Base-by-base conservation (phyloP, 1,140 invertebrate species). In the Philopotamus ludificatus region DNA sequence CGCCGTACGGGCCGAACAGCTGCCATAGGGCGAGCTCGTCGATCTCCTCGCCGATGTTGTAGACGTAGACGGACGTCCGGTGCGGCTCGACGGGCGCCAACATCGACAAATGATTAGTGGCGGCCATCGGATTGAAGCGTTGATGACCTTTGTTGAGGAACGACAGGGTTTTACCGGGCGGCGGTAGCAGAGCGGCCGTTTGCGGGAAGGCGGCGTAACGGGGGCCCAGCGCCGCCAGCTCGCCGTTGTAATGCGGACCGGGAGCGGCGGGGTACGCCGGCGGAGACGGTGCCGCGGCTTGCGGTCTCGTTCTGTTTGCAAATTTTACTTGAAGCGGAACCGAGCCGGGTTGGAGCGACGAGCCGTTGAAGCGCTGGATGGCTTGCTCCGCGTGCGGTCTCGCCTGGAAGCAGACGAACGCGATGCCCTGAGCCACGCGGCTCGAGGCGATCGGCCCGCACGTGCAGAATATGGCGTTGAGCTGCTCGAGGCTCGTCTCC, bases 21-120 rank as follows among this genome's bases (percentile, higher is more conserved):
- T 98, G 95, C 97, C 97, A 99, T 66, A 99, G 84, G n/a, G 96
- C 90, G 74, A 95, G 93, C 80, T 99, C 97, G 77, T 99, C 96
- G 0, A 95, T 97, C 78, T 99, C 97, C 16, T 97, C 95, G 12
- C 95, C 95, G 68, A 99, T 83, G 81, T 99, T 99, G 85, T 98
- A 98, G 45, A 99, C 96, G 80, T 80, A 81, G 73, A 81, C 79
- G 44, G 79, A 79, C 66, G 79, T 80, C 71, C 80, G 79, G 60
- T 75, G 77, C 39, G 76, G 62, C 76, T 79, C 42, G 76, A 76
- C 7, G 74, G 77, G 75, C 44, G 79, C 65, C 59, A 81, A 73
- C 22, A 78, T 76, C 63, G 80, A 71, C 23, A 61, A 26, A 70
- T 80, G 78, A 66, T 77, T 77, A 61, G 74, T 71, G 15, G 77